Percentiles rank a stretch among this genome's conserved stretches.
These are phyloP conservation scores for Papilio dardanus DNA, from an alignment of 1,140 invertebrate genomes.

Conservation along the genomic window DNA sequence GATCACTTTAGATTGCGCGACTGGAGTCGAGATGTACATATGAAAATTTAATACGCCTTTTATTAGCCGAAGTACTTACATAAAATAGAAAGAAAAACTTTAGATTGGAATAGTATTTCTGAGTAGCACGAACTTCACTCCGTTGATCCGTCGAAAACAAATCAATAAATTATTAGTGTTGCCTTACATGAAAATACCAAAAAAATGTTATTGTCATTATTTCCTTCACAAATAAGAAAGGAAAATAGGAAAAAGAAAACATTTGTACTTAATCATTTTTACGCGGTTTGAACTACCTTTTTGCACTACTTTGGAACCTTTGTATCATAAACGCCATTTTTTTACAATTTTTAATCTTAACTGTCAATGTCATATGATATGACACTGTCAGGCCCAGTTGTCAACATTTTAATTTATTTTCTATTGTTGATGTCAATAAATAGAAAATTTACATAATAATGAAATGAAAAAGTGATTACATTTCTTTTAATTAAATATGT, in stretches of 20 bases:
- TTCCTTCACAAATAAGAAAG: background rate
- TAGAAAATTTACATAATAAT: slow-evolving; percentile 44
- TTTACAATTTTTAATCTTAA: background rate
- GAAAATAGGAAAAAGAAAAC: background rate
- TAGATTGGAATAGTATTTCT: slow-evolving; percentile 60
- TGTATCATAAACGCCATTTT: no score
- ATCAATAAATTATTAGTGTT: slow-evolving; percentile 39
- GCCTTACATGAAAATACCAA: background rate
- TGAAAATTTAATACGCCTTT: slow-evolving; percentile 62
- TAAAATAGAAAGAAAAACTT: slow-evolving; percentile 73
- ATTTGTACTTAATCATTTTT: background rate
- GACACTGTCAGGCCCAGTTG: no score
- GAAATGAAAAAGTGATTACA: slow-evolving; percentile 32
- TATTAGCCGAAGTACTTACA: slow-evolving; percentile 63
- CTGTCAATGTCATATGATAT: background rate
- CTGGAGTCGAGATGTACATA: slow-evolving; percentile 45
- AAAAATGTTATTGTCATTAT: background rate
- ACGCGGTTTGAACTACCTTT: no score
- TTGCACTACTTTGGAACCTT: no score
- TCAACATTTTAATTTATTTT: background rate
- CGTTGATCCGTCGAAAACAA: slow-evolving; percentile 47
- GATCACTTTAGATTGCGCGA: slow-evolving; percentile 44
- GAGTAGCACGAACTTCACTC: slow-evolving; percentile 71
- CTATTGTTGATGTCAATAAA: slow-evolving; percentile 41
- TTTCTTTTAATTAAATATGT: slow-evolving; percentile 34